Percentiles rank a stretch among this genome's conserved stretches.
phyloP scores from a whole-genome alignment of 2,797 vertebrate genomes.

The Kryptolebias ocellatus region DNA sequence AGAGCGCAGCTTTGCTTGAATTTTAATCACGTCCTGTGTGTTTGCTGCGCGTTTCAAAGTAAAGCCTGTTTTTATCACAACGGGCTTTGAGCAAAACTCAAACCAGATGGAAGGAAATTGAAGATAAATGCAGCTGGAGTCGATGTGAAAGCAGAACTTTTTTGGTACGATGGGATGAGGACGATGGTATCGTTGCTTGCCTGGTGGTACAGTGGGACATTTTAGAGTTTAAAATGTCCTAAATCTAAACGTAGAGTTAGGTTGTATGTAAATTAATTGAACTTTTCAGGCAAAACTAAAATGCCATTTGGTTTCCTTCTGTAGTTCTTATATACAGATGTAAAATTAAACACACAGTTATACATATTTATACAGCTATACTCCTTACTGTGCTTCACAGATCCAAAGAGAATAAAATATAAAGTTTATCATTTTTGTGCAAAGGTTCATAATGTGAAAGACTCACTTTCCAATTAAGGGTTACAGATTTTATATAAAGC shows the following conservation, averaged over 20 bases:
- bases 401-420: no score
- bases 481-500: no score
- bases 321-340: no score
- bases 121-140: constrained; percentile 78
- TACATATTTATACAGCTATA: no score
- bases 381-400: no score
- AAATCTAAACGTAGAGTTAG: no score
- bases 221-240: not conserved
- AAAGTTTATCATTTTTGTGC: no score
- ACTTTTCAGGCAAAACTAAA: not conserved
- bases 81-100: constrained; percentile 76
- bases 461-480: no score
- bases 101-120: constrained; percentile 83
- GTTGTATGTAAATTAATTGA: not conserved
- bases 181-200: constrained; percentile 47
- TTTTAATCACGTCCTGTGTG: constrained; percentile 36
- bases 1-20: constrained; percentile 22
- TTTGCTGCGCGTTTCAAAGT: constrained; percentile 45
- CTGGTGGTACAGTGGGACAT: not conserved
- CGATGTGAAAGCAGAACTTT: constrained; percentile 56
- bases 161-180: constrained; percentile 49
- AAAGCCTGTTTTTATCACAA: constrained; percentile 76
- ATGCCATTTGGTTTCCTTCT: no score
- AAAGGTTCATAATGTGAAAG: no score
- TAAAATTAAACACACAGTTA: no score